Evolutionary conservation across 2,113 vertebrate genomes (phyloP).

Genomic region (Catharus minimus): DNA sequence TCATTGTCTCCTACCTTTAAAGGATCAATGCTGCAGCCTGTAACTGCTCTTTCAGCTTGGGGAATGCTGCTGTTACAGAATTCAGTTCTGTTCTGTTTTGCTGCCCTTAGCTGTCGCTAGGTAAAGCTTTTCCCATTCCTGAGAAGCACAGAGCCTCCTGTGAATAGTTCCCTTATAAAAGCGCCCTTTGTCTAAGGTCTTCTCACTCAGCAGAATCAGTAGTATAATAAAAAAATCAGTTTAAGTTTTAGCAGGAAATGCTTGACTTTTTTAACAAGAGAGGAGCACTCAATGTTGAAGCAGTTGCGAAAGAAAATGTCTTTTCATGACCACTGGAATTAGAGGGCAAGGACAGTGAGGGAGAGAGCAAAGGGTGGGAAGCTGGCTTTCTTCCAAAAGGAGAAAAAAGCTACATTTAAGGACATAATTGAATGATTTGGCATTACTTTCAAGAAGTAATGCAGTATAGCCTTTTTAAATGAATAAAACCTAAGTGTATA

Average conservation of each 20-base stretch:
- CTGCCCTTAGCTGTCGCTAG: conserved; percentile 56
- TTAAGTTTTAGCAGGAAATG: conserved; percentile 68
- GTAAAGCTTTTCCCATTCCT: conserved; percentile 69
- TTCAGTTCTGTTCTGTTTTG: conserved; percentile 50
- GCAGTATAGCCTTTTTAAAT: conserved; percentile 49
- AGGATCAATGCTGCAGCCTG: neutral
- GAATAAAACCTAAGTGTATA: conserved; percentile 43
- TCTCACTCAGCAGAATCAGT: conserved; percentile 63
- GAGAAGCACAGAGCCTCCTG: conserved; percentile 50
- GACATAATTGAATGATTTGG: conserved; percentile 57
- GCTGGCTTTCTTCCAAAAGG: conserved; percentile 51
- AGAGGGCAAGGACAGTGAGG: conserved; percentile 50
- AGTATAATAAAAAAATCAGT: conserved; percentile 68
- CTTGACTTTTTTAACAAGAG: conserved; percentile 66
- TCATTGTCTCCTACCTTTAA: neutral
- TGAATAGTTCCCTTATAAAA: conserved; percentile 70
- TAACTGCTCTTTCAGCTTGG: conserved; percentile 48
- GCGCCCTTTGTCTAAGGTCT: conserved; percentile 67
- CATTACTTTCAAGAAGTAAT: conserved; percentile 60
- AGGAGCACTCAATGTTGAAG: conserved; percentile 55
- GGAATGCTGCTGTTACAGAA: conserved; percentile 2
- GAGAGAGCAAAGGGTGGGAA: conserved; percentile 59
- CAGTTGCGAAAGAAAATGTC: conserved; percentile 63
- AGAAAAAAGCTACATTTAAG: conserved; percentile 46
- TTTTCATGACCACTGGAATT: conserved; percentile 64